Evolutionary conservation across 2,888 invertebrate species (phyloP).

Genomic region (Aproaerema taeniolella): DNA sequence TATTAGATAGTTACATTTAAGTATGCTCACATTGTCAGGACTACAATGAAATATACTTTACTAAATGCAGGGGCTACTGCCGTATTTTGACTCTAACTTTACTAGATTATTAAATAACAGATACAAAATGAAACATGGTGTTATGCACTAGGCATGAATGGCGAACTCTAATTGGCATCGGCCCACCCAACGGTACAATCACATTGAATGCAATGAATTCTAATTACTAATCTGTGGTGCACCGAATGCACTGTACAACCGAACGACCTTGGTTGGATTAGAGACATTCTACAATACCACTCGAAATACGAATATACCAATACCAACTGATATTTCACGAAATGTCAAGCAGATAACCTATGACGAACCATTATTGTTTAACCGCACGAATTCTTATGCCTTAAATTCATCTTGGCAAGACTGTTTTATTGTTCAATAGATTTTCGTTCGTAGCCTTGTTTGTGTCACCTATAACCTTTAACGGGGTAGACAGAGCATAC

Average conservation of each 20-base stretch:
- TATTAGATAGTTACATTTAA: too few relatives aligned
- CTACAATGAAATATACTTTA: too few relatives aligned
- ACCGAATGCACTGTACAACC: slow-evolving; percentile 30
- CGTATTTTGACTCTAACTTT: too few relatives aligned
- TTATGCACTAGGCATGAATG: slow-evolving; percentile 1
- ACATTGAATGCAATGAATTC: slow-evolving; percentile 28
- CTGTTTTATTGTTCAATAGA: too few relatives aligned
- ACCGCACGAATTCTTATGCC: slow-evolving; percentile 6
- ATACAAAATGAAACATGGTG: slow-evolving; percentile 4
- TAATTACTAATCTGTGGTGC: too few relatives aligned
- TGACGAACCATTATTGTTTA: too few relatives aligned
- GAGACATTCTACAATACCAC: slow-evolving; percentile 33
- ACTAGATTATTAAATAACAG: background rate
- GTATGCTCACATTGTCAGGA: too few relatives aligned
- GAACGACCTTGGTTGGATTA: slow-evolving; percentile 33
- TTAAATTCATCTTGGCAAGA: background rate
- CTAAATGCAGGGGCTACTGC: too few relatives aligned
- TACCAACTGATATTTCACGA: slow-evolving; percentile 31
- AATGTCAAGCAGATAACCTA: slow-evolving; percentile 30
- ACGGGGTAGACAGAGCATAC: too few relatives aligned
- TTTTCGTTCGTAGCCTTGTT: too few relatives aligned
- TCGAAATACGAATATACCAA: too few relatives aligned
- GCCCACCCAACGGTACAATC: slow-evolving; percentile 11
- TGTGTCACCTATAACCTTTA: too few relatives aligned
- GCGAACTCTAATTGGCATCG: background rate